Base-by-base conservation (phyloP, 2,888 invertebrate species). In the Tromatobia lineatoria region DNA sequence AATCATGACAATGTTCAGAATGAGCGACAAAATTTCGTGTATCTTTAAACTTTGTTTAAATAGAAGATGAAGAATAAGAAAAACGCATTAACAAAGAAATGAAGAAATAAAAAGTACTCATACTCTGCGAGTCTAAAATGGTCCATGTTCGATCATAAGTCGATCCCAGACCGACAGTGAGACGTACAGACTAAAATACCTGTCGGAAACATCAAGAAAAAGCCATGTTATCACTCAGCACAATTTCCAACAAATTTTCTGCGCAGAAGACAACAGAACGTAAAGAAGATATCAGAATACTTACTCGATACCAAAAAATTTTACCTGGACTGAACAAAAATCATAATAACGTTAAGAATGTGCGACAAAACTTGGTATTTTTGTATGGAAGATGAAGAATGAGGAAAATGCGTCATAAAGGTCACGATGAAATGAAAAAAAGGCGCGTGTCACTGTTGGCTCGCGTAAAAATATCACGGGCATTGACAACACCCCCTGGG, bases 371-470 rank as follows among this genome's bases (percentile, higher is more conserved):
- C 1, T 42, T 13, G 18, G 15, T 23, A 10, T 54, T n/a, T 13
- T 74, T 18, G 0, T 20, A 15, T 13, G 11, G 23, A 7, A 47
- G 15, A 50, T 7, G 50, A 45, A 29, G 13, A 54, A 67, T 38
- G 42, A 47, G 34, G 54, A 34, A 20, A 71, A 50, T 25, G 6
- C 34, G 1, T 38, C 13, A 18, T 42, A n/a, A 18, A 2, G 23
- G 15, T 18, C 11, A 64, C 23, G 50, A 57, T 15, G 29, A 38
- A 67, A 66, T 25, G n/a, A 34, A 45, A 38, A 75, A 59, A 79
- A 79, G 79, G 70, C 84, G 84, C 84, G 84, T 82, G 84, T 81
- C 84, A 79, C 38, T 75, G 71, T 78, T 85, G 71, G 78, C 57
- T 52, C 81, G 71, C 42, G 61, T 34, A 61, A 80, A 77, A 80